Evolutionary conservation across 2,888 invertebrate genomes (phyloP).

Genomic region (Chaitophorus viminalis): DNA sequence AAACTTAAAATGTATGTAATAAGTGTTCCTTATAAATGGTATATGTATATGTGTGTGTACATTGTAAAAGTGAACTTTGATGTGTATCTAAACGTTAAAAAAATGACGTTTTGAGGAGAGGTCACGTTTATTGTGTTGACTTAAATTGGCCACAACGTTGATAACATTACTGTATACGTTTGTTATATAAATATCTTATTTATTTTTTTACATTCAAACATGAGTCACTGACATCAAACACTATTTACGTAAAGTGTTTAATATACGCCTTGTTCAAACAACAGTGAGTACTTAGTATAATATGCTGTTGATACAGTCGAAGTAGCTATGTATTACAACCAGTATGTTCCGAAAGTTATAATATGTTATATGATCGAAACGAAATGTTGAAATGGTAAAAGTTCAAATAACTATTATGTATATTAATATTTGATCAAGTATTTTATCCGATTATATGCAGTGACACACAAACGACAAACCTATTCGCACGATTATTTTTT

Average conservation of each 20-base stretch:
- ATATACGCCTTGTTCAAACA: not conserved
- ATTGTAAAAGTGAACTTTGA: not conserved
- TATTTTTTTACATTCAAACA: not conserved
- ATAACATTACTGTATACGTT: not conserved
- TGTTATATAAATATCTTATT: not conserved
- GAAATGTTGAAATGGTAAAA: not conserved
- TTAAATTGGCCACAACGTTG: not conserved
- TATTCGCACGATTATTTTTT: no score
- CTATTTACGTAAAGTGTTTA: not conserved
- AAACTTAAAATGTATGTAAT: not conserved
- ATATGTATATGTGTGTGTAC: not conserved
- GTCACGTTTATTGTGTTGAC: slow-evolving; percentile 9
- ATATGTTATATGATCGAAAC: not conserved
- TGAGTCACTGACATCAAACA: not conserved
- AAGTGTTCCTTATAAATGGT: not conserved
- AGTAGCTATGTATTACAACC: not conserved
- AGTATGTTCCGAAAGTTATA: not conserved
- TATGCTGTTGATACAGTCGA: not conserved
- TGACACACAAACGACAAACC: no score
- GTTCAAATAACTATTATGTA: no score
- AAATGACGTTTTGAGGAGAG: slow-evolving; percentile 18
- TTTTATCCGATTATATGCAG: no score
- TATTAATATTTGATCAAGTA: no score
- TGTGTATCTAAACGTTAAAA: not conserved
- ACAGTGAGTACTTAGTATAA: no score